Base-by-base conservation (phyloP, 2,113 vertebrate genomes). In the Platysteira castanea region DNA sequence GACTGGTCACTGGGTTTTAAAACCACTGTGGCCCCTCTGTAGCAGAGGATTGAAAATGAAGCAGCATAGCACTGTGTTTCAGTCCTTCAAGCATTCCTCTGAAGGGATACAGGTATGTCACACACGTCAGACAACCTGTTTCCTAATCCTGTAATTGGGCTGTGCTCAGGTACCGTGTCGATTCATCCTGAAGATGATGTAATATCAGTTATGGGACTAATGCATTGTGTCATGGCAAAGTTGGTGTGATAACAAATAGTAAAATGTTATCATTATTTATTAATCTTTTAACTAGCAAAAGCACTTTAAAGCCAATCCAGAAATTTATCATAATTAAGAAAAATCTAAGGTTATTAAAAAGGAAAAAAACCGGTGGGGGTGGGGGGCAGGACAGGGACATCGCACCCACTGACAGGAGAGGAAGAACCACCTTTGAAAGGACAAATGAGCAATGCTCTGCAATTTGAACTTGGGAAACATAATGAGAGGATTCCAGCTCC, bases 331-430 rank as follows among this genome's bases (percentile, higher is more conserved):
- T 69, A 69, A 79, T 59, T 57, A 57, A 75, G 56, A 59, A 73
- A 87, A 54, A 54, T 41, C 12, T 35, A 67, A 35, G 60, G 12
- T 33, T 68, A 37, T 61, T 64, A 3, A 5, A 57, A 35, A 49
- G 7, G 30, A 47, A 19, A 52, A 3, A 2, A 16, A n/a, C n/a
- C n/a, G 8, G 4, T 1, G 6, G 2, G 1, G 2, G 14, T 39
- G 5, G 1, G n/a, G n/a, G n/a, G n/a, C n/a, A n/a, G n/a, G n/a
- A n/a, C n/a, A n/a, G n/a, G n/a, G n/a, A n/a, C n/a, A n/a, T n/a
- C n/a, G n/a, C 18, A 82, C 13, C 7, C 37, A 37, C 7, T 9
- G 28, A 57, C 11, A 67, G 57, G 10, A 75, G 35, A 80, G 81
- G 13, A 76, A 31, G 20, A 83, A 60, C 13, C 8, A 52, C 8